Evolutionary conservation across 2,888 invertebrate species (phyloP).

Genomic region (Augiades crinisus): DNA sequence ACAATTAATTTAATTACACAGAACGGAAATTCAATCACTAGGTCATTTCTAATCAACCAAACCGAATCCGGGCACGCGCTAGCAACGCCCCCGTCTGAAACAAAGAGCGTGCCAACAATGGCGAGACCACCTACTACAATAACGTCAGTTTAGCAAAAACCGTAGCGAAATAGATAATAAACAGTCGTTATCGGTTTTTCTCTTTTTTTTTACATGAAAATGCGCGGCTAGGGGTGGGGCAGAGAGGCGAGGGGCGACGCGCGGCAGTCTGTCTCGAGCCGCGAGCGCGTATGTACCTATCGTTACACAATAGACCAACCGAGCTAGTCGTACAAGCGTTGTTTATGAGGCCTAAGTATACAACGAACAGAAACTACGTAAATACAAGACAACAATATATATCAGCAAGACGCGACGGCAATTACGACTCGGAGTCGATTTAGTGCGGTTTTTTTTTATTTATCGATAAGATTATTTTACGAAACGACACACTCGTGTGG

Average conservation of each 20-base stretch:
- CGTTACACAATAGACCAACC: constrained; percentile 18
- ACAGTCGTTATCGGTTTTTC: constrained; percentile 44
- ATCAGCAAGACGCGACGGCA: constrained; percentile 39
- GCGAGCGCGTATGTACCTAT: constrained; percentile 47
- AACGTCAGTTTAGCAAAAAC: constrained; percentile 38
- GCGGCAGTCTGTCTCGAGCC: constrained; percentile 66
- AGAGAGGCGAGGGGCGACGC: constrained; percentile 55
- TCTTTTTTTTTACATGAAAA: constrained; percentile 69
- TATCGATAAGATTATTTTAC: constrained; percentile 59
- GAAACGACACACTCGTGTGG: constrained; percentile 50
- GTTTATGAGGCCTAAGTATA: constrained; percentile 35
- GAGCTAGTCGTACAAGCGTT: constrained; percentile 23
- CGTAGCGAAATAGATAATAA: constrained; percentile 51
- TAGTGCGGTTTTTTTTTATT: constrained; percentile 45
- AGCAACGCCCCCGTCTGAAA: constrained; percentile 36
- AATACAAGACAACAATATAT: constrained; percentile 17
- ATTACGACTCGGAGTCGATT: constrained; percentile 46
- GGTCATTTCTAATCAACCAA: constrained; percentile 23
- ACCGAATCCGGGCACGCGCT: constrained; percentile 25
- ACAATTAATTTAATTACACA: not conserved
- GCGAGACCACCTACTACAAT: constrained; percentile 41
- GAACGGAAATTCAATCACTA: constrained; percentile 13
- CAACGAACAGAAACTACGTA: constrained; percentile 35
- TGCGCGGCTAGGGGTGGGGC: constrained; percentile 49
- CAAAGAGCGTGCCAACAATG: constrained; percentile 35